A percentile compares a stretch with the other conserved stretches of the same genome.
Evolutionary conservation across 2,888 invertebrate genomes (phyloP).

Genomic region (Prosapia bicincta): DNA sequence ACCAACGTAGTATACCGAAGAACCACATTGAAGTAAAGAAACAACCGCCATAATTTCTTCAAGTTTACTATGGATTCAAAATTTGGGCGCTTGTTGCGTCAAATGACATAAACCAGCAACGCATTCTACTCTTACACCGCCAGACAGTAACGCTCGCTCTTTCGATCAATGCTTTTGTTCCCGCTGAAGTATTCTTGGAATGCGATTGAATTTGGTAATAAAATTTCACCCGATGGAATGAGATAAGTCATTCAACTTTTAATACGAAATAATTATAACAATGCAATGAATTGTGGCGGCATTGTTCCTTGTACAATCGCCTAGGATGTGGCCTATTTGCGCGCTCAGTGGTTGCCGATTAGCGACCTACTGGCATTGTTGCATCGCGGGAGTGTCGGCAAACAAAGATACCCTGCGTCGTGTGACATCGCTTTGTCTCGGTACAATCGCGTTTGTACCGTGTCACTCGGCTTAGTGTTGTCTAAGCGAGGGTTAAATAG

Average conservation of each 20-base stretch:
- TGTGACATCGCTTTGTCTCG: slow-evolving; percentile 2
- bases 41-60: no score
- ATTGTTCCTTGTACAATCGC: neutral
- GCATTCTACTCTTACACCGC: no score
- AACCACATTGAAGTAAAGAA: no score
- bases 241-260: neutral
- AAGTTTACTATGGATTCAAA: no score
- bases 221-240: slow-evolving; percentile 2
- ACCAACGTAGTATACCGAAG: no score
- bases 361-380: neutral
- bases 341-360: neutral
- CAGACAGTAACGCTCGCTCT: no score
- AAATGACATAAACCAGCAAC: no score
- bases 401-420: neutral
- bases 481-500: no score
- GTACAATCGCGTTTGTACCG: no score
- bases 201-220: neutral
- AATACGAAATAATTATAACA: neutral
- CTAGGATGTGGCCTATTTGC: neutral
- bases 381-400: neutral
- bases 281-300: neutral
- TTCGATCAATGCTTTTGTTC: no score
- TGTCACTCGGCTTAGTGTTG: no score
- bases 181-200: neutral
- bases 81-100: no score